These are phyloP conservation scores for Micrasema longulum DNA, from an alignment of 1,140 invertebrate genomes.

Conservation along the genomic window DNA sequence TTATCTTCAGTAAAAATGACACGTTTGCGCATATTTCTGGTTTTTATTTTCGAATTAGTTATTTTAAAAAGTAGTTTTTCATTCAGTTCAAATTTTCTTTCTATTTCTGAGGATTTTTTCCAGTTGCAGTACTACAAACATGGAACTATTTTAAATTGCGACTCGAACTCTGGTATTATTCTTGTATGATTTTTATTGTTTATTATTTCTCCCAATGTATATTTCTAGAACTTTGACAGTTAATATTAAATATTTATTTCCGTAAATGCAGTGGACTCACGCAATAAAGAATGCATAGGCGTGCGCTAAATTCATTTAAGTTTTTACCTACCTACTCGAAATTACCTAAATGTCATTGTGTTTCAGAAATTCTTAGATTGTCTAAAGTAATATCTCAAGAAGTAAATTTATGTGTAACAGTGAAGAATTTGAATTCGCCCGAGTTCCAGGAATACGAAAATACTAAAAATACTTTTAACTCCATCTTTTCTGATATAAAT, in stretches of 20 bases:
- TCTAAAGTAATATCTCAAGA: background rate
- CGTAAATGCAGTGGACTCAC: no score
- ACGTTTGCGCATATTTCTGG: no score
- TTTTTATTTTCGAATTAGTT: background rate
- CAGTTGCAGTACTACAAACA: slow-evolving; percentile 4
- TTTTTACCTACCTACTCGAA: no score
- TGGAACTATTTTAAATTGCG: background rate
- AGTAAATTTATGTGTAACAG: background rate
- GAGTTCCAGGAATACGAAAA: background rate
- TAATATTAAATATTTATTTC: no score
- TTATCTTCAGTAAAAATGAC: no score
- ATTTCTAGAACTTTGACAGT: no score
- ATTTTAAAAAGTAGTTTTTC: background rate
- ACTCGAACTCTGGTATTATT: slow-evolving; percentile 7
- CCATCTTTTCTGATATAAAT: background rate
- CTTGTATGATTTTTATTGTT: no score
- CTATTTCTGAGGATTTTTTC: slow-evolving; percentile 18
- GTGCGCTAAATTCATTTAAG: no score
- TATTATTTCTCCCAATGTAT: no score
- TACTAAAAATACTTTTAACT: background rate
- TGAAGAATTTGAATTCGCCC: slow-evolving; percentile 8
- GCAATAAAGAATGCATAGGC: no score
- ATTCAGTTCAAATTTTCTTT: background rate
- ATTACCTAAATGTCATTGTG: no score
- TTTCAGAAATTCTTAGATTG: background rate